Percentiles rank a stretch among this genome's conserved stretches.
Evolutionary conservation across 2,113 vertebrate genomes (phyloP).

Genomic region (Anguilla rostrata): DNA sequence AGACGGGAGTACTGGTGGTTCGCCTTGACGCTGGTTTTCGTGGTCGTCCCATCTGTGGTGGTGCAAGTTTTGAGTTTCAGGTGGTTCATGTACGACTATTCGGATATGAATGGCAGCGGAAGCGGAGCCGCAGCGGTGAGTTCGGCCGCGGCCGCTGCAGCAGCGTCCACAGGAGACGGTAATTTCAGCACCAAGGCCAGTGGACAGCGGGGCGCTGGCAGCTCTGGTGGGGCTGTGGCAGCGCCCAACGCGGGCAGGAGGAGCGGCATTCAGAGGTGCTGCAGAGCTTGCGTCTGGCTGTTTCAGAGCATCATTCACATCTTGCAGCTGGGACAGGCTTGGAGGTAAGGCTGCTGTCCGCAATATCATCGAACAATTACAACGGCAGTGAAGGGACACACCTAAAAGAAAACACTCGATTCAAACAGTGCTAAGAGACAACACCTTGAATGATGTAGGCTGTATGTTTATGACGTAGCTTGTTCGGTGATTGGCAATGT

Average conservation of each 20-base stretch:
- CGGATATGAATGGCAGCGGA: slow-evolving; percentile 59
- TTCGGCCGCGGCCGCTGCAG: slow-evolving; percentile 66
- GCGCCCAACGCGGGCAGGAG: slow-evolving; percentile 44
- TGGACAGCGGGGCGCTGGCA: slow-evolving; percentile 68
- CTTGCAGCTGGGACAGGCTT: slow-evolving; percentile 91
- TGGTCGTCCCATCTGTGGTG: slow-evolving; percentile 87
- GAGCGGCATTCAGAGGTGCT: slow-evolving; percentile 75
- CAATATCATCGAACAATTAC: background rate
- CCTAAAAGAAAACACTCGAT: background rate
- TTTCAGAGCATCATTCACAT: slow-evolving; percentile 84
- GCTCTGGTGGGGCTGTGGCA: slow-evolving; percentile 46
- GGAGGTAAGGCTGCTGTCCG: slow-evolving; percentile 74
- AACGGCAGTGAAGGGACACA: background rate
- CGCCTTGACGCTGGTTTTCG: slow-evolving; percentile 88
- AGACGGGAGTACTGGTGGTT: slow-evolving; percentile 79
- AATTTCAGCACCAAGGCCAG: slow-evolving; percentile 75
- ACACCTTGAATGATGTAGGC: background rate
- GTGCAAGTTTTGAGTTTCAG: slow-evolving; percentile 92
- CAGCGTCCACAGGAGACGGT: slow-evolving; percentile 65
- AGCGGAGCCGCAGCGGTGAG: slow-evolving; percentile 49
- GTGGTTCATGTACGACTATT: slow-evolving; percentile 90
- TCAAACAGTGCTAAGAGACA: background rate
- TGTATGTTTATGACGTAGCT: background rate
- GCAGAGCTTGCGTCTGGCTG: slow-evolving; percentile 84
- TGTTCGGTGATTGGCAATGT: background rate